These are phyloP conservation scores for Disparrhopalites patrizii DNA, from an alignment of 2,888 invertebrate genomes.

Conservation along the genomic window DNA sequence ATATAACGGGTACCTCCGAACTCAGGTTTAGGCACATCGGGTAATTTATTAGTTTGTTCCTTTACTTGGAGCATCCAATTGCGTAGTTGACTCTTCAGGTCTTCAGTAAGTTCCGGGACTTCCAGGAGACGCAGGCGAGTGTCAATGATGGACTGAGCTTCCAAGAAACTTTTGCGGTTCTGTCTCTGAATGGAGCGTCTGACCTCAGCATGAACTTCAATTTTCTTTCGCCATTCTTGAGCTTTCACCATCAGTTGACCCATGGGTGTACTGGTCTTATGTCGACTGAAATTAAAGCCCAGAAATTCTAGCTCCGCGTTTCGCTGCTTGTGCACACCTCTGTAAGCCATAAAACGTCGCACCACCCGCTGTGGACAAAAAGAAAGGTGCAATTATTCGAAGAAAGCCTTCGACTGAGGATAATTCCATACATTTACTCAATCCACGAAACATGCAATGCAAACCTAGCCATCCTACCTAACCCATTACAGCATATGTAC, in stretches of 20 bases:
- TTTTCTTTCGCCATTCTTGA: slow-evolving; percentile 41
- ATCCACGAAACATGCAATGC: too few relatives aligned
- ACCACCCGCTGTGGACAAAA: slow-evolving; percentile 40
- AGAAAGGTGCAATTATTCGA: neutral
- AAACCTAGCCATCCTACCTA: too few relatives aligned
- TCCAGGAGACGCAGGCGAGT: slow-evolving; percentile 66
- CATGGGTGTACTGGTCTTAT: slow-evolving; percentile 16
- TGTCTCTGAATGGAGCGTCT: slow-evolving; percentile 65
- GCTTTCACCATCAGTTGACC: slow-evolving; percentile 5
- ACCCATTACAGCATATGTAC: neutral
- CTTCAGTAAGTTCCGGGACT: slow-evolving; percentile 73
- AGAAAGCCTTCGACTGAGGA: too few relatives aligned
- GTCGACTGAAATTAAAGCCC: slow-evolving; percentile 37
- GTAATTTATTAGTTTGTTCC: slow-evolving; percentile 76
- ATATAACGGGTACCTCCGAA: slow-evolving; percentile 82
- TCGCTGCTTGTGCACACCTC: slow-evolving; percentile 37
- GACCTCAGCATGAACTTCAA: slow-evolving; percentile 53
- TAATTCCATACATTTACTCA: too few relatives aligned
- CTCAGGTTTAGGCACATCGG: slow-evolving; percentile 87
- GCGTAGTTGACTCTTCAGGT: slow-evolving; percentile 80
- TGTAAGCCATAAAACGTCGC: slow-evolving; percentile 47
- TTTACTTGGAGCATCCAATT: slow-evolving; percentile 69
- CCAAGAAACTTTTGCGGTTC: slow-evolving; percentile 66
- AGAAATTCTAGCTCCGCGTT: slow-evolving; percentile 47
- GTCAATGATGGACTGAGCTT: slow-evolving; percentile 58